phyloP scores from a whole-genome alignment of 2,113 vertebrate species.

The Microtus montanus region DNA sequence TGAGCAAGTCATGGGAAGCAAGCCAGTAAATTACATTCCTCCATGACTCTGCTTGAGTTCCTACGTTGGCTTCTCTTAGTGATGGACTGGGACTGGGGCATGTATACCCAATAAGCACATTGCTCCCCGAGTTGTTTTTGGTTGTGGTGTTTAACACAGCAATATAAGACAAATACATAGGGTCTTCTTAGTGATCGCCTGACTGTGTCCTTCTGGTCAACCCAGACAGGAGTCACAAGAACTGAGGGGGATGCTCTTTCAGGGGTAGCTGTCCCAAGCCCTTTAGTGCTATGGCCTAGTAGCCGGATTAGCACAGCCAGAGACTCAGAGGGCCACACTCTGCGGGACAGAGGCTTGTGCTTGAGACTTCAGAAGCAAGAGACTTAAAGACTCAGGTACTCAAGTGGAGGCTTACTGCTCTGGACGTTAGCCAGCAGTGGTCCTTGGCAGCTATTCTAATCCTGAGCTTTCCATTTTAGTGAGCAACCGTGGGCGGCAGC shows the following conservation, averaged over 20 bases:
- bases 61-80: background rate
- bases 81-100: too few relatives aligned
- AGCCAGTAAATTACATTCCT: too few relatives aligned
- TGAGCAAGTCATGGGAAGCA: background rate
- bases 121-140: background rate
- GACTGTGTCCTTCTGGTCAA: background rate
- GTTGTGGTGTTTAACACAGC: background rate
- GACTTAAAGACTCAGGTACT: background rate
- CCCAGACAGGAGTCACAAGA: background rate
- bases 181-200: background rate
- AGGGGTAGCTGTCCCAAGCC: background rate
- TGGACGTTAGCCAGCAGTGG: background rate
- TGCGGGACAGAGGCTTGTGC: background rate
- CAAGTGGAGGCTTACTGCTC: background rate
- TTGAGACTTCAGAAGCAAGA: background rate
- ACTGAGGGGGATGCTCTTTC: background rate
- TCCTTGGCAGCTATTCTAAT: background rate
- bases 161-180: background rate
- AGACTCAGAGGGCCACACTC: background rate
- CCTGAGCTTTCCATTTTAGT: too few relatives aligned
- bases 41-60: background rate
- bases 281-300: background rate
- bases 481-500: background rate
- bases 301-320: background rate
- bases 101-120: background rate